phyloP scores from a whole-genome alignment of 2,888 invertebrate species.

The Eilema depressum region DNA sequence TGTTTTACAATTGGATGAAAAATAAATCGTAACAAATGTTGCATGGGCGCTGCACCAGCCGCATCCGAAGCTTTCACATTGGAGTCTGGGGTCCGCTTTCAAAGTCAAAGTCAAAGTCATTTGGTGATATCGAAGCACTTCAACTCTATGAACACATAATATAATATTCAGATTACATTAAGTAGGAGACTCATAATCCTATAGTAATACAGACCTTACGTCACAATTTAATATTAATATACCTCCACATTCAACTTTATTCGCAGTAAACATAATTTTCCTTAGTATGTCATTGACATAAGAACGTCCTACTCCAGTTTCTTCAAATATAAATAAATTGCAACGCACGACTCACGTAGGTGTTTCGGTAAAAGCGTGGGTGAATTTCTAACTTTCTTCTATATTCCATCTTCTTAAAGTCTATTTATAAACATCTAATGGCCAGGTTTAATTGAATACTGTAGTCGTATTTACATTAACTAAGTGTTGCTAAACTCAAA shows the following conservation, averaged over 20 bases:
- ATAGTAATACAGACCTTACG: background rate
- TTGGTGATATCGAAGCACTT: too few relatives aligned
- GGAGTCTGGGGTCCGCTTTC: too few relatives aligned
- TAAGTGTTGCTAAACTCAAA: too few relatives aligned
- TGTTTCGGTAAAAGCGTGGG: background rate
- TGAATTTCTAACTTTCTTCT: slow-evolving; percentile 1
- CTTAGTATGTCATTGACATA: background rate
- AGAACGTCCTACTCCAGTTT: background rate
- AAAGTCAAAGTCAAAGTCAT: too few relatives aligned
- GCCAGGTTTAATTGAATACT: background rate
- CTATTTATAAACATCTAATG: slow-evolving; percentile 7
- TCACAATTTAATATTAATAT: background rate
- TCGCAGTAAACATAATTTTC: background rate
- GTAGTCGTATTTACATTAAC: background rate
- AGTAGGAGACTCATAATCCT: background rate
- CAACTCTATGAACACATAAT: background rate
- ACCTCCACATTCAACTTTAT: background rate
- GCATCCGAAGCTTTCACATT: too few relatives aligned
- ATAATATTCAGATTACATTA: background rate
- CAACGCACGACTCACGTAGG: background rate
- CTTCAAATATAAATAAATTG: background rate
- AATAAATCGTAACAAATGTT: too few relatives aligned
- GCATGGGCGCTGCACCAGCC: too few relatives aligned
- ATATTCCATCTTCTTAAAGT: background rate
- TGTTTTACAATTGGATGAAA: too few relatives aligned